A percentile compares a stretch with the other conserved stretches of the same genome.
phyloP scores from a whole-genome alignment of 2,888 invertebrate species.

The Gryllus longicercus region DNA sequence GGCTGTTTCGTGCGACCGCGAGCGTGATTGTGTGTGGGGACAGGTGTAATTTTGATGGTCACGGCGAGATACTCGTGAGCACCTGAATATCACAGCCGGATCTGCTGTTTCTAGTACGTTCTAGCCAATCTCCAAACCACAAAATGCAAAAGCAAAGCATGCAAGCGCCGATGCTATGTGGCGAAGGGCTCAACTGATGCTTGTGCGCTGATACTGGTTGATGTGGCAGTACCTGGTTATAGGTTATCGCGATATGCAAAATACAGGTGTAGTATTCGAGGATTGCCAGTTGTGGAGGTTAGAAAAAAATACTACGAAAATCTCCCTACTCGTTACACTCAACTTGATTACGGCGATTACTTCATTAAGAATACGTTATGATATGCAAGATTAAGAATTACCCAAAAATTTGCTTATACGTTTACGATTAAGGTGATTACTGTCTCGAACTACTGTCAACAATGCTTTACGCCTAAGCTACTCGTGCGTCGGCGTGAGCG shows the following conservation, averaged over 20 bases:
- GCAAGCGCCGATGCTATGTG: neutral
- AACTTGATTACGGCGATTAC: neutral
- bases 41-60: neutral
- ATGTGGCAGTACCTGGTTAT: neutral
- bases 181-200: neutral
- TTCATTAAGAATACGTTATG: neutral
- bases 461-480: neutral
- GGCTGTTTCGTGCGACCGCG: neutral
- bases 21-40: neutral
- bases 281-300: neutral
- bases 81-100: neutral
- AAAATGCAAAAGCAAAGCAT: neutral
- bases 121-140: neutral
- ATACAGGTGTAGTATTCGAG: too few species aligned
- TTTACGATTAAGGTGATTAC: neutral
- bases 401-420: neutral
- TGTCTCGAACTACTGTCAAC: neutral
- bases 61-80: neutral
- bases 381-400: too few species aligned
- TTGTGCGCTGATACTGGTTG: neutral
- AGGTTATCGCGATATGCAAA: neutral
- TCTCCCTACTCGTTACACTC: neutral
- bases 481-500: neutral
- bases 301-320: slow-evolving; percentile 6
- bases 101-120: too few species aligned